Evolutionary conservation across 1,140 invertebrate genomes (phyloP), one percentile per base, ranked within the genome.

Genomic region (Platyura marginata): DNA sequence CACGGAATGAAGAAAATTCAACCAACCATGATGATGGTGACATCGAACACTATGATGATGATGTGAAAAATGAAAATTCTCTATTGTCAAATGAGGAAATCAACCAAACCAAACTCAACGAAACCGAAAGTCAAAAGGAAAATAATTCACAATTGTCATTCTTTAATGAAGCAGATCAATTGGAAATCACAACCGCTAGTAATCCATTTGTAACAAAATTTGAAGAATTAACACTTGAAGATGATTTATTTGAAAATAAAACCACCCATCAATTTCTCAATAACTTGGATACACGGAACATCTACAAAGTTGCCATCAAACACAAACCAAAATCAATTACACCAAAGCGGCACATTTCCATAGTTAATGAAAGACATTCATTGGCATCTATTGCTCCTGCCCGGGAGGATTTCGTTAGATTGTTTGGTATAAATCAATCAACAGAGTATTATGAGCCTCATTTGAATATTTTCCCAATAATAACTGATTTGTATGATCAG

Each of bases 401-500:
- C 13, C 6, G 25, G 25, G 49, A 36, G 57, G 54, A 5, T 56
- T 23, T 50, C 54, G 13, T 19, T 18, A 13, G 52, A 59, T 11
- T 50, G 55, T 2, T 39, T 51, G 39, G 57, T 57, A 44, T 49
- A 46, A 1, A 22, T 51, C 42, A 49, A 51, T 16, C 54, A 51
- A 29, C 55, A 54, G 35, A 50, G 54, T 20, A 57, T 58, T 20
- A 60, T 55, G 44, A 54, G 52, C 47, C 1, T 53, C 54, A 36
- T 36, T 55, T 37, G 46, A 43, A 1, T 44, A 37, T 54, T 10
- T 60, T 60, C 21, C 57, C 57, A 40, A 49, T 59, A 4, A 43
- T 59, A n/a, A 52, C 53, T n/a, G 59, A 61, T 49, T 47, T 60
- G 3, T 61, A 56, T 21, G 58, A 61, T 41, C 58, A 61, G 15